Base-by-base conservation (phyloP, 1,140 invertebrate genomes). In the Diachasmimorpha longicaudata region DNA sequence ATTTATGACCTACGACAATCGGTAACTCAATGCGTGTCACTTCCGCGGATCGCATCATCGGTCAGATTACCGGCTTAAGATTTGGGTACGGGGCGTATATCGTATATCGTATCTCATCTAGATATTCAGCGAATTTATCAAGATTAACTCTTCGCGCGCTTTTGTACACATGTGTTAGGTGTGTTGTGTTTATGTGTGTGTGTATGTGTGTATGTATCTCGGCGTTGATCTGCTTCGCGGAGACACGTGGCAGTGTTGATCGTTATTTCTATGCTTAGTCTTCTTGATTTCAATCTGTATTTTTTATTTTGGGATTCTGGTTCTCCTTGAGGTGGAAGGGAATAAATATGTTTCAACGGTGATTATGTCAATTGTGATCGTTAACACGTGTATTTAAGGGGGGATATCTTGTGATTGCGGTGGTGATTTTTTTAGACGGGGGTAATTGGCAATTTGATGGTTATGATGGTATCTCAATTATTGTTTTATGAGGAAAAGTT, bases 51-150 rank as follows among this genome's bases (percentile, higher is more conserved):
- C 76, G 68, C 72, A 77, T 77, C 76, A 52, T 79, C 80, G 79
- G 81, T 83, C 80, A 82, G 82, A 86, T 87, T 87, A 84, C 83
- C 82, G 81, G 80, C 80, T 82, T 82, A 74, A 83, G 81, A 84
- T 85, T 86, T 84, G 80, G 81, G 83, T 77, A 48, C 52, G 69
- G 72, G 82, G 82, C 46, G 85, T 87, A 89, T 87, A 86, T 88
- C 83, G 84, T 86, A 86, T 85, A 85, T 77, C 80, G 78, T 86
- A 87, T 89, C 87, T 88, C 83, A 88, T 88, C 86, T 84, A 87
- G 87, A 89, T 89, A 85, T 81, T 76, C 72, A 67, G 69, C 69
- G 74, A 73, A 78, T 80, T 75, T 83, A 88, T 87, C 86, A 84
- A 87, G 87, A 88, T 88, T 81, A 81, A 81, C 82, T 81, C 79